Evolutionary conservation across 2,797 vertebrate species (phyloP).

Genomic region (Fistularia commersonii): DNA sequence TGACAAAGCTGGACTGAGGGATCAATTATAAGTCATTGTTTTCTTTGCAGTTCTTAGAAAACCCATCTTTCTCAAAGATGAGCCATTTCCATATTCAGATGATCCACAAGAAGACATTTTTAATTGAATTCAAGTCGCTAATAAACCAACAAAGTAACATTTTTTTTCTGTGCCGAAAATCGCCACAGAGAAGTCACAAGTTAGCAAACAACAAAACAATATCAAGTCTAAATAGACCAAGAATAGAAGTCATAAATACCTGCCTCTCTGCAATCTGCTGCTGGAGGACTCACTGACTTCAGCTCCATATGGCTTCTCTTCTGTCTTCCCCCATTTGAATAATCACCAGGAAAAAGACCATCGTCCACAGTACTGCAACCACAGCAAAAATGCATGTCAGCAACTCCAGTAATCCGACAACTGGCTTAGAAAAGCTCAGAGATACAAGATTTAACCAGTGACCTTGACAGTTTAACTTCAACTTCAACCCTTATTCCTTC

Average conservation of each 20-base stretch:
- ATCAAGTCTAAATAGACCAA: constrained; percentile 11
- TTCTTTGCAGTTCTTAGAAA: too few relatives aligned
- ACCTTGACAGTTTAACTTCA: constrained; percentile 35
- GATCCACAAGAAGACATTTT: too few relatives aligned
- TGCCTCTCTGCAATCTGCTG: constrained; percentile 52
- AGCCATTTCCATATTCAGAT: too few relatives aligned
- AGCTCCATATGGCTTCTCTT: constrained; percentile 42
- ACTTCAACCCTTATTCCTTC: constrained; percentile 42
- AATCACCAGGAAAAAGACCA: constrained; percentile 13
- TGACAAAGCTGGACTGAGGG: too few relatives aligned
- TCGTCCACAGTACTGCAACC: constrained; percentile 6
- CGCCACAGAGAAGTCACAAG: too few relatives aligned
- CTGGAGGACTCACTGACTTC: constrained; percentile 21
- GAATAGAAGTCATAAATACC: constrained; percentile 68
- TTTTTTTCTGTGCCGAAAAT: too few relatives aligned
- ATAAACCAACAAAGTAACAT: too few relatives aligned
- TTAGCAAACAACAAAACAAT: background rate
- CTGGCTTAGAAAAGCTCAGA: background rate
- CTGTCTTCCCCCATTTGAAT: constrained; percentile 12
- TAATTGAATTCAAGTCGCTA: too few relatives aligned
- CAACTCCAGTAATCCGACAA: background rate
- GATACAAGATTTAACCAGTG: constrained; percentile 2
- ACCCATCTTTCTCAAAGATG: too few relatives aligned
- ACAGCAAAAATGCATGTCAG: background rate
- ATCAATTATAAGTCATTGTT: too few relatives aligned